Percentiles rank a stretch among this genome's conserved stretches.
Evolutionary conservation across 37 sponge, comb jelly and placozoan genomes (phyloP).

Genomic region (Halisarca cf. caerulea): DNA sequence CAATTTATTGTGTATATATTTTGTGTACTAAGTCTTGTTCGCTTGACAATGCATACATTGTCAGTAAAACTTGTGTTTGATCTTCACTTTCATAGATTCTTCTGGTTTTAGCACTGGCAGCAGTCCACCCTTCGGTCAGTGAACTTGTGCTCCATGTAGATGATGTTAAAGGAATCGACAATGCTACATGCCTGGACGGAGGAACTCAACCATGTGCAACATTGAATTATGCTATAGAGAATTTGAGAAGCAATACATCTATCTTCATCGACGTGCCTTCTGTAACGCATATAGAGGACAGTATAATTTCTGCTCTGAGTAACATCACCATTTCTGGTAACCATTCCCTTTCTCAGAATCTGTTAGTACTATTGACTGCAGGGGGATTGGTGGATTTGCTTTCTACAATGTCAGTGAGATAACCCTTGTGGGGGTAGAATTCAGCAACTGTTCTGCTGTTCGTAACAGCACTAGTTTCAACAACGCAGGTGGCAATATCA

Average conservation of each 20-base stretch:
- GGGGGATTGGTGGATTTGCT: neutral
- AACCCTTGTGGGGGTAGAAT: neutral
- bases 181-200: neutral
- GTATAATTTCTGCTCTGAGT: neutral
- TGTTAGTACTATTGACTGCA: neutral
- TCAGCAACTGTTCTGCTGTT: neutral
- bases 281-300: neutral
- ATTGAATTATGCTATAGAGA: neutral
- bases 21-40: too few relatives aligned
- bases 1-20: too few relatives aligned
- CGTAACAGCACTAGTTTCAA: conserved; percentile 22
- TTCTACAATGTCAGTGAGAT: neutral
- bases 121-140: too few relatives aligned
- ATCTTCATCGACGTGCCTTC: neutral
- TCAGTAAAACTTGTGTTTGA: too few relatives aligned
- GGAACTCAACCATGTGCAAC: neutral
- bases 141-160: neutral
- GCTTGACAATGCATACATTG: too few relatives aligned
- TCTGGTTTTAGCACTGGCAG: too few relatives aligned
- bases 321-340: neutral
- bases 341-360: too few relatives aligned
- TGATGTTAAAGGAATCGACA: neutral
- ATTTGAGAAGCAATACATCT: neutral
- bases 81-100: too few relatives aligned
- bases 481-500: neutral